phyloP scores from a whole-genome alignment of 2,797 vertebrate species.

The Potorous gilbertii region DNA sequence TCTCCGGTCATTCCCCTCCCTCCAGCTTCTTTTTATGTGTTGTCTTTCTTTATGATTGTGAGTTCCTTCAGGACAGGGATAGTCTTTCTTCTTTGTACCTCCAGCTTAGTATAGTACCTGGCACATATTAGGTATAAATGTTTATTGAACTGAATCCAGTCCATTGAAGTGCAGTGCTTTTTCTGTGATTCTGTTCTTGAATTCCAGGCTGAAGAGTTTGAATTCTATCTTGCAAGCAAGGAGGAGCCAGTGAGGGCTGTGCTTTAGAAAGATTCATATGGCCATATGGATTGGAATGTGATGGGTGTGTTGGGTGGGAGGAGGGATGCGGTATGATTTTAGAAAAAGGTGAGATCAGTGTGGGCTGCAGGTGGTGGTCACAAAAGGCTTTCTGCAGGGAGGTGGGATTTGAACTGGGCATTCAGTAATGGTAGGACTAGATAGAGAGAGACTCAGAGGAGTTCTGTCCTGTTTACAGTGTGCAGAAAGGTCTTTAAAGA shows the following conservation, averaged over 20 bases:
- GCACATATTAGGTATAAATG: neutral
- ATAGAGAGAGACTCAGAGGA: neutral
- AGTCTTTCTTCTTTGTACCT: neutral
- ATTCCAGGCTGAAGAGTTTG: neutral
- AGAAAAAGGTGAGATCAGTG: neutral
- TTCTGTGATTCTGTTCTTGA: neutral
- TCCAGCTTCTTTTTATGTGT: neutral
- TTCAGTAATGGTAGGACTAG: neutral
- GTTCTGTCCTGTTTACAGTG: neutral
- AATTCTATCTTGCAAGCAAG: neutral
- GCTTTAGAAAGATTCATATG: neutral
- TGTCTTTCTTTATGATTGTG: neutral
- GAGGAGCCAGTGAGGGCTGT: neutral
- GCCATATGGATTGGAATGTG: neutral
- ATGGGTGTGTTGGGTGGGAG: neutral
- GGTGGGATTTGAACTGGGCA: neutral
- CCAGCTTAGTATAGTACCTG: neutral
- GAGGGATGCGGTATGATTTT: neutral
- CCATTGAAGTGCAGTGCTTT: neutral
- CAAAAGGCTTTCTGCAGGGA: neutral
- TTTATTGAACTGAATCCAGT: neutral
- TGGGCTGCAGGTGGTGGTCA: neutral
- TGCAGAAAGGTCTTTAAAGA: neutral
- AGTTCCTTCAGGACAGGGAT: neutral
- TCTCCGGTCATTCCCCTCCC: neutral